Conservation (phyloP, 2,797 vertebrate genomes). For the Ibycter americanus region DNA sequence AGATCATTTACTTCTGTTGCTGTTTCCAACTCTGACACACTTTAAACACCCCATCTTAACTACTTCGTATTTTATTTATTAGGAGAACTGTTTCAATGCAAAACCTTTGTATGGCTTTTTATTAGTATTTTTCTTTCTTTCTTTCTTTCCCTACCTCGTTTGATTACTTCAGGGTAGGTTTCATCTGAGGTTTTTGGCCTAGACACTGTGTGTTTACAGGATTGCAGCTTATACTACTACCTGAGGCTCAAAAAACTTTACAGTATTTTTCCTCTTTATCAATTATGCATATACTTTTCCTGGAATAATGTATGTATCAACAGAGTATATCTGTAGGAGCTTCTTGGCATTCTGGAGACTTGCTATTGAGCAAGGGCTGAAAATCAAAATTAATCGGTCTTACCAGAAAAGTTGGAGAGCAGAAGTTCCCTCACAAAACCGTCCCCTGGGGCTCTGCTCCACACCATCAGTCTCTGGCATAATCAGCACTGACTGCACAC, state of each 20-base stretch:
- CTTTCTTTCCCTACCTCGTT: background rate
- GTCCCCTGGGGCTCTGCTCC: background rate
- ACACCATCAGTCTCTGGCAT: background rate
- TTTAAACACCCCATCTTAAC: background rate
- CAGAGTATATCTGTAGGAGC: background rate
- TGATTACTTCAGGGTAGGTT: background rate
- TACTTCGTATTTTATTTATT: background rate
- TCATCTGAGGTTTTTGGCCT: background rate
- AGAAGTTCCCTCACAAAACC: background rate
- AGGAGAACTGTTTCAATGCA: background rate
- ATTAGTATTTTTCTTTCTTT: background rate
- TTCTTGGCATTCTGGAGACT: slow-evolving; percentile 1
- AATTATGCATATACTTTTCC: slow-evolving; percentile 24
- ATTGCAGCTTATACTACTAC: background rate
- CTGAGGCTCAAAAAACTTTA: background rate
- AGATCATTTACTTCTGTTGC: background rate
- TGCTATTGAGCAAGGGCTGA: background rate
- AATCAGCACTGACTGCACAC: background rate
- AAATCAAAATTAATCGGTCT: background rate
- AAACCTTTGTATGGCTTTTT: background rate
- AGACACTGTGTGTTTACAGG: background rate
- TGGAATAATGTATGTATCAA: background rate
- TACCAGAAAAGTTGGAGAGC: background rate
- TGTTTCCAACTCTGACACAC: background rate
- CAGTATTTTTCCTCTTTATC: background rate